Conservation (phyloP, 1,140 invertebrate species). For the Cyclina sinensis region DNA sequence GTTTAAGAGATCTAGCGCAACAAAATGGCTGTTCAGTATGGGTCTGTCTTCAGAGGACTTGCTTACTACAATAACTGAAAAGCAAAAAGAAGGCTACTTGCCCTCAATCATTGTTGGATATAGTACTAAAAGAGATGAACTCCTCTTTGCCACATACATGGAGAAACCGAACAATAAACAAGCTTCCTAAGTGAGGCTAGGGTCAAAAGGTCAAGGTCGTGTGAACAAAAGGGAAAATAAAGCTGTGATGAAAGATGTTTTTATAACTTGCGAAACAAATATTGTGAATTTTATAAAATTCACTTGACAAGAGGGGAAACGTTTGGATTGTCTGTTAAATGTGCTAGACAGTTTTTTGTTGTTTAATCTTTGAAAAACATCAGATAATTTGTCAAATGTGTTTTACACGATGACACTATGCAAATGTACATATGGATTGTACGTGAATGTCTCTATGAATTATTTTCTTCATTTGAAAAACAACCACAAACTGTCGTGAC, state of each 20-base stretch:
- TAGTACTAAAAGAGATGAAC: constrained; percentile 65
- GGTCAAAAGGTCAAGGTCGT: too few species aligned
- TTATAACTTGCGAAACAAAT: too few species aligned
- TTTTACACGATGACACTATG: neutral
- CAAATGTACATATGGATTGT: neutral
- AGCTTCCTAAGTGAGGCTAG: too few species aligned
- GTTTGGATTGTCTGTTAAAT: too few species aligned
- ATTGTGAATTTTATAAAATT: too few species aligned
- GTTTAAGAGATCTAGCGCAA: constrained; percentile 75
- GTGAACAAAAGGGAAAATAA: too few species aligned
- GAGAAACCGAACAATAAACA: constrained; percentile 58
- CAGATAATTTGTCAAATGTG: too few species aligned
- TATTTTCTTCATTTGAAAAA: neutral
- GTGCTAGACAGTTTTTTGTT: too few species aligned
- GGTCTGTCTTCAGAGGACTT: constrained; percentile 66
- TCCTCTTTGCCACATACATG: constrained; percentile 75
- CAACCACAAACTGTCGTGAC: neutral
- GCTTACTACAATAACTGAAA: constrained; percentile 62
- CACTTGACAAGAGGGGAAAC: too few species aligned
- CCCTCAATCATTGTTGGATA: constrained; percentile 75
- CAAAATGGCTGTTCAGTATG: constrained; percentile 74
- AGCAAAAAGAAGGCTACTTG: constrained; percentile 69
- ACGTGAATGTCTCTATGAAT: constrained; percentile 21
- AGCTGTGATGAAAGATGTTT: neutral
- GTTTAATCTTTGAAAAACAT: too few species aligned